Base-by-base conservation (phyloP, 2,888 invertebrate genomes). In the Sinotaia quadrata region DNA sequence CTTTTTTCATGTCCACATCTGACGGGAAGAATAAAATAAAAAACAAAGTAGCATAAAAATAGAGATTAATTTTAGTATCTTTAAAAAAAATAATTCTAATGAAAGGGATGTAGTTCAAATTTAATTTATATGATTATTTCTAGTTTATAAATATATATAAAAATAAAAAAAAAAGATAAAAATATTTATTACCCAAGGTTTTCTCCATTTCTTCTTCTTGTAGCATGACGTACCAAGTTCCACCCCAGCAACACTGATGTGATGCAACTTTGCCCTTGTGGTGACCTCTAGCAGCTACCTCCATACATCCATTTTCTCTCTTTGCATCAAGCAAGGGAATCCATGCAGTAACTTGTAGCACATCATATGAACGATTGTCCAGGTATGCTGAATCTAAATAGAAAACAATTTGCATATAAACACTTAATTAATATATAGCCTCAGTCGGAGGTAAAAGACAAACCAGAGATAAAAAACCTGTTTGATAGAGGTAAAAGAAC, bases 171-270 rank as follows among this genome's bases (percentile, higher is more conserved):
- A 51, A 10, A 51, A 15, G 51, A 15, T 8, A n/a, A 10, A n/a
- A 51, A 10, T 15, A n/a, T 56, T 29, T 3, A 8, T 51, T 73
- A 84, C 85, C 84, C 18, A 87, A 73, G 37, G 76, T 79, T 41
- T 77, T 78, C 24, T 72, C 75, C 78, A 86, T 85, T 65, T 86
- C 85, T 5, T 84, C 81, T 31, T 84, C 84, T 8, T 83, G 82
- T 34, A 87, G 67, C 82, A 83, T 84, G 31, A 85, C 76, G 61
- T 87, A 87, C 85, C 85, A 86, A 2, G 86, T 86, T 41, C 75
- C 79, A 3, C 83, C 83, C 74, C 78, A 78, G 67, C 86, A 87
- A 74, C 87, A 84, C 68, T 79, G 78, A 62, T 87, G 86, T 8
- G 72, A 76, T 18, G 83, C 86, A 2, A 86, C 80, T 44, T 75